Conservation (phyloP, 2,113 vertebrate species). For the Fregetta grallaria region DNA sequence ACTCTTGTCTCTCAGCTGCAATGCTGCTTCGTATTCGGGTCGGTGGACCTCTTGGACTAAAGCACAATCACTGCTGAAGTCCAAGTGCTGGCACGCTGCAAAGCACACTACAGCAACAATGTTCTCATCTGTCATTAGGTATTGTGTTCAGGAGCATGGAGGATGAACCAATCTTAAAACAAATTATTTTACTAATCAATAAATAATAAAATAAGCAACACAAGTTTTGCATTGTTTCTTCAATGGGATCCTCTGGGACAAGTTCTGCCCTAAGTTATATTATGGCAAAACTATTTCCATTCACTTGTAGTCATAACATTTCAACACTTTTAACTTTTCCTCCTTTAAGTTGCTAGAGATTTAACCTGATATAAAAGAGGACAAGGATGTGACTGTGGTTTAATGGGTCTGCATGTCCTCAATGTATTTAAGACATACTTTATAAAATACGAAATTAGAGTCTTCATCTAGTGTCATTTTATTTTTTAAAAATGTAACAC, state of each 20-base stretch:
- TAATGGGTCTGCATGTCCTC: neutral
- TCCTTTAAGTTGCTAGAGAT: neutral
- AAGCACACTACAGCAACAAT: neutral
- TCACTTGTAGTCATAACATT: neutral
- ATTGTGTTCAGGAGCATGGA: neutral
- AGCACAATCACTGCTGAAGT: accelerated
- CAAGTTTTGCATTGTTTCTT: neutral
- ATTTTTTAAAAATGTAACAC: neutral
- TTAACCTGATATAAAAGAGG: neutral
- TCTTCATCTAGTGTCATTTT: neutral
- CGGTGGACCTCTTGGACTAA: neutral
- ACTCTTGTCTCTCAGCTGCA: neutral
- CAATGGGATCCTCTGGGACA: neutral
- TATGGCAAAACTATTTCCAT: neutral
- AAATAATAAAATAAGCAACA: neutral
- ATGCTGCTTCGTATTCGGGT: neutral
- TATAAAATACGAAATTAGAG: neutral
- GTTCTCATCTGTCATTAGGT: neutral
- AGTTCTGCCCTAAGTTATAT: neutral
- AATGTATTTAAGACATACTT: neutral
- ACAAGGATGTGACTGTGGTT: neutral
- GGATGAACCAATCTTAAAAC: neutral
- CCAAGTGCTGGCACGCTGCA: neutral
- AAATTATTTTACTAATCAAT: neutral
- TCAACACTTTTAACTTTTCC: neutral